phyloP scores from a whole-genome alignment of 2,888 invertebrate genomes.

The Calameuta filiformis region DNA sequence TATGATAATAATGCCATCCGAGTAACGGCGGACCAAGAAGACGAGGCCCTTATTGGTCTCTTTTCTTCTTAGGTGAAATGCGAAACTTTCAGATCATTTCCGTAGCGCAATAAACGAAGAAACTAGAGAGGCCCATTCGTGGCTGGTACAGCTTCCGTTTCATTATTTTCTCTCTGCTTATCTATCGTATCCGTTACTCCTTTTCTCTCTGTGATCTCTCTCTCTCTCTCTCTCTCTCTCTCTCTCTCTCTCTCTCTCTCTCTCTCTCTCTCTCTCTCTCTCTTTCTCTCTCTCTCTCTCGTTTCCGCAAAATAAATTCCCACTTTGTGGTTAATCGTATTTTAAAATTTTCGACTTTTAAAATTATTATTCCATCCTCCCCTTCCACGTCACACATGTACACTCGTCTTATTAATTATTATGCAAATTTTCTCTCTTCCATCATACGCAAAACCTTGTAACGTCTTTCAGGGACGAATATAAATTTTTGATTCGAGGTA shows the following conservation, averaged over 20 bases:
- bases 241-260: too few species aligned
- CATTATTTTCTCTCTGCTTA: background rate
- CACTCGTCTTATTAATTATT: background rate
- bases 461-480: background rate
- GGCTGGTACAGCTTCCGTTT: background rate
- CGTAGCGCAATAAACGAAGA: background rate
- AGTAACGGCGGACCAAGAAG: background rate
- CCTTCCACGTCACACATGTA: background rate
- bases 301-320: too few species aligned
- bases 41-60: background rate
- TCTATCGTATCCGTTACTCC: too few species aligned
- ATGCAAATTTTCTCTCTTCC: background rate
- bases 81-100: background rate
- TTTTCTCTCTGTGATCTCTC: too few species aligned
- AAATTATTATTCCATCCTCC: too few species aligned
- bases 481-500: background rate
- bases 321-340: too few species aligned
- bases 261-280: too few species aligned
- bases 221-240: too few species aligned
- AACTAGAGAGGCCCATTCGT: background rate
- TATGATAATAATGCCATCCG: too few species aligned
- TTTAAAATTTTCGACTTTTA: too few species aligned
- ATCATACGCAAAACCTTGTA: background rate
- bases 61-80: background rate
- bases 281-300: too few species aligned